phyloP scores from a whole-genome alignment of 2,797 vertebrate species.

The Lepus townsendii region DNA sequence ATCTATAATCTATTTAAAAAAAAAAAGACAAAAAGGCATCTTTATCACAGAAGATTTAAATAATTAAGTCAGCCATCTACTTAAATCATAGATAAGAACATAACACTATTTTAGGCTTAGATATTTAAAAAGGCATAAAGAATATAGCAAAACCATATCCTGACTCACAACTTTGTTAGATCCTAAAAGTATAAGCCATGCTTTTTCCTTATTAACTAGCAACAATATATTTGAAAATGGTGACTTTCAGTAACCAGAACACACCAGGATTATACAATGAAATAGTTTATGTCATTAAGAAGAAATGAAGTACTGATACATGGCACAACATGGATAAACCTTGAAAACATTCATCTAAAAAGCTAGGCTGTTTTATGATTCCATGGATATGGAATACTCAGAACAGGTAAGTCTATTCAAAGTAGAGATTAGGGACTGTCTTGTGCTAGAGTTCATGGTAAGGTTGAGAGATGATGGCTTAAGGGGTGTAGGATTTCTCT shows the following conservation, averaged over 20 bases:
- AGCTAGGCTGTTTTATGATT: not conserved
- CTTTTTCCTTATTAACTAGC: conserved; percentile 10
- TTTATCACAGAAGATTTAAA: conserved; percentile 77
- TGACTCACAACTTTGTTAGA: conserved; percentile 28
- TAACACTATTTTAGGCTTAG: conserved; percentile 22
- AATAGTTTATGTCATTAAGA: conserved; percentile 25
- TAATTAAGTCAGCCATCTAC: conserved; percentile 37
- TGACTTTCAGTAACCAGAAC: conserved; percentile 46
- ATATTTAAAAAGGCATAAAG: conserved; percentile 13
- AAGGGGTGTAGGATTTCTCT: not conserved
- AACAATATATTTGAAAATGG: conserved; percentile 52
- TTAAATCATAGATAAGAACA: conserved; percentile 23
- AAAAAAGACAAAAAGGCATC: conserved; percentile 76
- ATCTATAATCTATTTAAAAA: conserved; percentile 89
- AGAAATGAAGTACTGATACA: conserved; percentile 28
- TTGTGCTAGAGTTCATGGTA: not conserved
- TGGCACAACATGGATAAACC: not conserved
- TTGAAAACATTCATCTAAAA: conserved; percentile 54
- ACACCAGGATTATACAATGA: not conserved
- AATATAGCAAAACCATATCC: not conserved
- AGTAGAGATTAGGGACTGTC: not conserved
- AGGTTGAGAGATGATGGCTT: not conserved
- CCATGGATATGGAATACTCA: conserved; percentile 5
- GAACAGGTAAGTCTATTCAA: not conserved
- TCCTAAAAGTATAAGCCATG: not conserved